Base-by-base conservation (phyloP, 2,113 vertebrate genomes). In the Recurvirostra avosetta region DNA sequence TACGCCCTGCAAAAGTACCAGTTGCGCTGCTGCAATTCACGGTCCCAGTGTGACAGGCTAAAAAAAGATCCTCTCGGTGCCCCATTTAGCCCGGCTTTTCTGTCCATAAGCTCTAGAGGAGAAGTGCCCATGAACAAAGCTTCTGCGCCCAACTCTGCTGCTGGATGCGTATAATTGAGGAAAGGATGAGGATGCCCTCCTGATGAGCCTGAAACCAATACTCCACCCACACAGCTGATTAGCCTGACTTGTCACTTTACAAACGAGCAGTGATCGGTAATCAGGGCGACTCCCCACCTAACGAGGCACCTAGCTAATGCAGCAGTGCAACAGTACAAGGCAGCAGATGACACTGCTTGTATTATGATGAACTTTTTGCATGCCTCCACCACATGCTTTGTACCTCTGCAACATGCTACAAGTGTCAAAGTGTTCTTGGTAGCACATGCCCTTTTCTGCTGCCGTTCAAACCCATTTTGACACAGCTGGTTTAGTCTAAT, bases 201-300 rank as follows among this genome's bases (percentile, higher is more conserved):
- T 45, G 61, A 72, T 50, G 70, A 91, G 76, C 70, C 87, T 85
- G 80, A 78, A 92, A 66, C 45, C 58, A 78, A 50, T 43, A 72
- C 29, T 85, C 91, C 71, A 38, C 94, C 83, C 83, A 92, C 83
- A 38, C 32, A 36, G 29, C 66, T 78, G 15, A 94, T 94, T 65
- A 92, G 43, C 62, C 36, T 26, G 56, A 56, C 43, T 78, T 40
- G 49, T 49, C 74, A 36, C 86, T 92, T 75, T 13, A 50, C 92
- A 83, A 83, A 88, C 63, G 62, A 88, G 52, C 32, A 9, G 32
- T 6, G 18, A 25, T 77, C 59, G 34, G 32, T 52, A 67, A 92
- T 72, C 73, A 72, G 92, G 29, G 65, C 77, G 94, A 11, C 41
- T 87, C 84, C 66, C 20, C 58, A 62, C n/a, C 45, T 88, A 52